These are phyloP conservation scores for Acanthurus lineatus DNA, from an alignment of 2,797 vertebrate genomes.

Conservation along the genomic window DNA sequence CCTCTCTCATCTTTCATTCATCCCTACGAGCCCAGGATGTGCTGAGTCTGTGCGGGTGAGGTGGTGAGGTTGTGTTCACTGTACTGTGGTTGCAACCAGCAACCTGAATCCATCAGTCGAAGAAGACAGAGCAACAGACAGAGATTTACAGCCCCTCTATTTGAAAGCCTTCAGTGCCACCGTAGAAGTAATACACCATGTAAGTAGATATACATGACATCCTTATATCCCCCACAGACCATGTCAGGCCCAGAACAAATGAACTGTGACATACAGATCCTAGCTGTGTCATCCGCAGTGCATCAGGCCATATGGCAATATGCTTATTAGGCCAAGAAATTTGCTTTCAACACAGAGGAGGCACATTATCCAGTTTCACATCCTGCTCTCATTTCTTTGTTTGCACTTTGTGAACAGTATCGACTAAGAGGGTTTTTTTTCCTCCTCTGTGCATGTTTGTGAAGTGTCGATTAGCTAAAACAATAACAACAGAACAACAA, in stretches of 20 bases:
- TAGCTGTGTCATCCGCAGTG: slow-evolving; percentile 50
- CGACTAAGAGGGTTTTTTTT: neutral
- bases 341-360: slow-evolving; percentile 43
- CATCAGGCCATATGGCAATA: slow-evolving; percentile 69
- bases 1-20: neutral
- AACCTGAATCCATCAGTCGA: slow-evolving; percentile 25
- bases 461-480: slow-evolving; percentile 29
- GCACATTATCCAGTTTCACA: slow-evolving; percentile 55
- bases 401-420: slow-evolving; percentile 20
- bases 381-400: slow-evolving; percentile 43
- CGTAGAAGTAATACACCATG: slow-evolving; percentile 43
- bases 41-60: slow-evolving; percentile 47
- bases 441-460: slow-evolving; percentile 2
- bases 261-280: slow-evolving; percentile 67
- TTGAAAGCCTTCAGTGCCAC: slow-evolving; percentile 37
- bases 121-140: slow-evolving; percentile 27
- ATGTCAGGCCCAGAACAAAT: slow-evolving; percentile 56
- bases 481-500: slow-evolving; percentile 22
- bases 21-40: slow-evolving; percentile 44
- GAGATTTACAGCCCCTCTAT: slow-evolving; percentile 42
- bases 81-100: slow-evolving; percentile 11
- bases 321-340: slow-evolving; percentile 70
- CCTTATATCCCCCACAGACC: slow-evolving; percentile 20
- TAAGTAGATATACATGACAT: slow-evolving; percentile 63
- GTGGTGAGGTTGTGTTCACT: slow-evolving; percentile 33